Percentiles rank a stretch among this genome's conserved stretches.
These are phyloP conservation scores for Drosophila azteca DNA, from an alignment of 1,140 invertebrate species.

Conservation along the genomic window DNA sequence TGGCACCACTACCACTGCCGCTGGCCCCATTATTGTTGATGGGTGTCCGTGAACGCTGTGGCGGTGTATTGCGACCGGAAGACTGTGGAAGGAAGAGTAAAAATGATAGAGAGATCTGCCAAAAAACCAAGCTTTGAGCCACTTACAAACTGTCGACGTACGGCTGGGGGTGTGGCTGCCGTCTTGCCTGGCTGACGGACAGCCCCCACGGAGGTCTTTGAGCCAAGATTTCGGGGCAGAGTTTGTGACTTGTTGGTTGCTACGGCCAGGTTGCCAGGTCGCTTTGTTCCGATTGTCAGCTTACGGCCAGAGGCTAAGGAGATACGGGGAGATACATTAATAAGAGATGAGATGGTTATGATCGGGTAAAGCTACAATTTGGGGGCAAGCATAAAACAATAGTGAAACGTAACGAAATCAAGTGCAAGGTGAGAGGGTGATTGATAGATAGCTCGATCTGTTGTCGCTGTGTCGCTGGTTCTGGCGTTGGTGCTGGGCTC, in stretches of 20 bases:
- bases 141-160: constrained; percentile 91
- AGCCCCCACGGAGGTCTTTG: constrained; percentile 85
- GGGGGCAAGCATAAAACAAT: constrained; percentile 28
- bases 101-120: not conserved
- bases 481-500: constrained; percentile 22
- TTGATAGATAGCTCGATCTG: constrained; percentile 20
- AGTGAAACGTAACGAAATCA: constrained; percentile 37
- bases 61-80: constrained; percentile 84
- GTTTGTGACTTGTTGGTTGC: constrained; percentile 92
- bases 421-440: constrained; percentile 27
- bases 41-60: constrained; percentile 78
- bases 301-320: constrained; percentile 87
- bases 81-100: constrained; percentile 67
- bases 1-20: constrained; percentile 84
- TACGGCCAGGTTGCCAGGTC: constrained; percentile 86
- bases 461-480: constrained; percentile 27
- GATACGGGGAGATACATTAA: no score
- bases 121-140: not conserved
- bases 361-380: constrained; percentile 31
- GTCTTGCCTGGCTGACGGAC: constrained; percentile 87
- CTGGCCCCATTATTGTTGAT: constrained; percentile 76
- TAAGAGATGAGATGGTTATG: no score
- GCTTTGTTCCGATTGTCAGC: constrained; percentile 88
- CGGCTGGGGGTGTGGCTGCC: constrained; percentile 90
- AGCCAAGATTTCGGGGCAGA: constrained; percentile 91